Conservation (phyloP, 2,113 vertebrate genomes). For the Heterotilapia buettikoferi region DNA sequence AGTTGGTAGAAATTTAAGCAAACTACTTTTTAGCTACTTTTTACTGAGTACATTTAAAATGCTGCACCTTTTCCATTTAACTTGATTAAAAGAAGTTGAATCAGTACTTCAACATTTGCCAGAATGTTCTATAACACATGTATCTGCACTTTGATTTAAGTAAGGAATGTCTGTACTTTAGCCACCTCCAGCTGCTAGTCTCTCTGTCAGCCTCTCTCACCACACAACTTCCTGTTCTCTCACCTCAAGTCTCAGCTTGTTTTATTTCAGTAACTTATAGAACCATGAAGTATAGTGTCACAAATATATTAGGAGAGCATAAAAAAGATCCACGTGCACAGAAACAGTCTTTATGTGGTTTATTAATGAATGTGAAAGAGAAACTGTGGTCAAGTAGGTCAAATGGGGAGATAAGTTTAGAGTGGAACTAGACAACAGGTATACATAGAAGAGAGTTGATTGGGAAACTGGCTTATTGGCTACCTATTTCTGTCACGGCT, state of each 20-base stretch:
- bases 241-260: neutral
- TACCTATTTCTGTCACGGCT: neutral
- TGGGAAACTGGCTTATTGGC: neutral
- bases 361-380: neutral
- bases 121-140: neutral
- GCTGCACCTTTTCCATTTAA: neutral
- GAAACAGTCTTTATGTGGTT: neutral
- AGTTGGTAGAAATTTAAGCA: neutral
- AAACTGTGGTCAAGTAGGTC: neutral
- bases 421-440: neutral
- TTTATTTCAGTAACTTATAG: neutral
- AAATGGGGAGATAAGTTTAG: neutral
- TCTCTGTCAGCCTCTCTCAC: neutral
- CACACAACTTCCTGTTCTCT: neutral
- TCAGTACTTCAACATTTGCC: neutral
- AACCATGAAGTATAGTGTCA: neutral
- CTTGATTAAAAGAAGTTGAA: neutral
- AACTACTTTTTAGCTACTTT: neutral
- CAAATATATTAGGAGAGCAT: neutral
- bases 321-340: neutral
- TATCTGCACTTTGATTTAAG: neutral
- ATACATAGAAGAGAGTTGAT: neutral
- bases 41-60: neutral
- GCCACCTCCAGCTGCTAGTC: neutral
- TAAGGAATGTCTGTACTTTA: neutral